Evolutionary conservation across 2,113 vertebrate species (phyloP).

Genomic region (Periophthalmus modestus): DNA sequence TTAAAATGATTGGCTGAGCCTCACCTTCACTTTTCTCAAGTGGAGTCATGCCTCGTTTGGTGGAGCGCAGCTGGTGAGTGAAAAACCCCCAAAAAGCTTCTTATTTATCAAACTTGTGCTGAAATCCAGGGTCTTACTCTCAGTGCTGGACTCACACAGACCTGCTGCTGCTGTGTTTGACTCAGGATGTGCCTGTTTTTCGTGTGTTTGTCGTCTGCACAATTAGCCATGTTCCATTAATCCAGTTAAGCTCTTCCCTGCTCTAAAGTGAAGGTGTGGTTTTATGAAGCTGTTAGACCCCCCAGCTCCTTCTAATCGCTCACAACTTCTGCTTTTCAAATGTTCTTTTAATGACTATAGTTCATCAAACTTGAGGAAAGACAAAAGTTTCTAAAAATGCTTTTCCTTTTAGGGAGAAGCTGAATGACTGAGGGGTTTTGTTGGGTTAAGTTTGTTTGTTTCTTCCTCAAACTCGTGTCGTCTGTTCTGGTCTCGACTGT

Average conservation of each 20-base stretch:
- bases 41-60: no score
- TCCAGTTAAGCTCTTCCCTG: neutral
- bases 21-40: no score
- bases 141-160: neutral
- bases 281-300: neutral
- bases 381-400: neutral
- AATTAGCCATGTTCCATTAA: neutral
- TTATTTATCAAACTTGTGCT: neutral
- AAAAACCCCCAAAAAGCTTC: no score
- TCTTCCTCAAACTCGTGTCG: slow-evolving; percentile 29
- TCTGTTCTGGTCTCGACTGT: slow-evolving; percentile 42
- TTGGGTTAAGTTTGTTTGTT: neutral
- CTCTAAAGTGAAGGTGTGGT: neutral
- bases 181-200: no score
- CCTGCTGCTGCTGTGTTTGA: neutral
- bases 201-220: slow-evolving; percentile 3
- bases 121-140: neutral
- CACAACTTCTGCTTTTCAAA: neutral
- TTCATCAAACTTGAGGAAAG: neutral
- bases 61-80: no score
- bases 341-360: neutral
- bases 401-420: neutral
- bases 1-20: no score
- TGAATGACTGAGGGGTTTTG: neutral
- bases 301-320: neutral